These are phyloP conservation scores for Drepanosiphum platanoidis DNA, from an alignment of 2,888 invertebrate species.

Conservation along the genomic window DNA sequence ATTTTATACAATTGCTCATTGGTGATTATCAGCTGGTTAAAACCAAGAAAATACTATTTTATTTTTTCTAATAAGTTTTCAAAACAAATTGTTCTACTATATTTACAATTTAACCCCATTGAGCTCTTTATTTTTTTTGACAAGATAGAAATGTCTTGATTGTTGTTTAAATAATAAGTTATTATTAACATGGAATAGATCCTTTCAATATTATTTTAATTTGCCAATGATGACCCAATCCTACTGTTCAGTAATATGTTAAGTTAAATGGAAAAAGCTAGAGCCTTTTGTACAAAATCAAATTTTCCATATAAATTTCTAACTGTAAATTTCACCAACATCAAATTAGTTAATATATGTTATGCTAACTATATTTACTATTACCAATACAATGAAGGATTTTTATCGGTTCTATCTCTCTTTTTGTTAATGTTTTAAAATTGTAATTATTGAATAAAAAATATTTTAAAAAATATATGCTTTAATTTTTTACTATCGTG, in stretches of 20 bases:
- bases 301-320: conserved; percentile 42
- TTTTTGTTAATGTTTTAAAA: conserved; percentile 59
- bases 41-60: conserved; percentile 20
- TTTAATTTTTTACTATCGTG: conserved; percentile 30
- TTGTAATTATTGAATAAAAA: conserved; percentile 60
- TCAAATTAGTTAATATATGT: conserved; percentile 39
- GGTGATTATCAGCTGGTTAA: conserved; percentile 31
- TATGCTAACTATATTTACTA: conserved; percentile 39
- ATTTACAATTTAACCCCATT: conserved; percentile 31
- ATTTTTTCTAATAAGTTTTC: conserved; percentile 24
- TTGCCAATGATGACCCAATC: background rate
- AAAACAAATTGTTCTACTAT: conserved; percentile 13
- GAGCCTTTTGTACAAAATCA: conserved; percentile 55
- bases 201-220: conserved; percentile 32
- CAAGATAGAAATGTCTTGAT: conserved; percentile 29
- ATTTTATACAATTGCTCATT: conserved; percentile 51
- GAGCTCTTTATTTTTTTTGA: conserved; percentile 43
- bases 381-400: conserved; percentile 41
- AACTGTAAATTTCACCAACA: background rate
- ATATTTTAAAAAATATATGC: conserved; percentile 20
- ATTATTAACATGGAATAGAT: conserved; percentile 52
- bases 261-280: conserved; percentile 31
- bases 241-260: conserved; percentile 32
- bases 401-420: conserved; percentile 41
- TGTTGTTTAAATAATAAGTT: conserved; percentile 51